These are phyloP conservation scores for Plebejus melissa DNA, from an alignment of 2,888 invertebrate genomes.

Conservation along the genomic window DNA sequence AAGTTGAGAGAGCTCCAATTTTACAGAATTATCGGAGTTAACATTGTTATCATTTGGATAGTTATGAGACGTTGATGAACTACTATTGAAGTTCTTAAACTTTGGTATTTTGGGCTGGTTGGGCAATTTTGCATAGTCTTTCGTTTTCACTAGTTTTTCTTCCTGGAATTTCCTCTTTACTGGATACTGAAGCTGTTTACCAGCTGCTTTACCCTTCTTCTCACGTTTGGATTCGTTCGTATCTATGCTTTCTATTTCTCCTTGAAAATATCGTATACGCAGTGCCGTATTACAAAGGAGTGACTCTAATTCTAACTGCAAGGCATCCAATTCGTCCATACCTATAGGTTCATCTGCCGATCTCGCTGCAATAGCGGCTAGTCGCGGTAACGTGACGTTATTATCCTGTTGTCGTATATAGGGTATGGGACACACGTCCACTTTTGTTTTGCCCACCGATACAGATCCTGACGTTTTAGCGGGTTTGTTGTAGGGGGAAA, in stretches of 20 bases:
- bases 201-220: constrained; percentile 74
- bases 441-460: constrained; percentile 65
- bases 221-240: constrained; percentile 75
- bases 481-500: constrained; percentile 70
- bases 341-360: constrained; percentile 87
- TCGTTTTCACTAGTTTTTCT: constrained; percentile 77
- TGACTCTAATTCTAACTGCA: constrained; percentile 93
- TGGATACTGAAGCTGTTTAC: constrained; percentile 75
- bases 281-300: constrained; percentile 90
- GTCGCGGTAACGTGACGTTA: constrained; percentile 82
- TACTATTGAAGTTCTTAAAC: constrained; percentile 73
- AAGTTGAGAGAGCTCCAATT: constrained; percentile 83
- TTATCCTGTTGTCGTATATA: constrained; percentile 85
- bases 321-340: constrained; percentile 92
- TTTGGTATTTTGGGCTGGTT: constrained; percentile 80
- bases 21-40: constrained; percentile 74
- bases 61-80: constrained; percentile 63
- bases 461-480: constrained; percentile 66
- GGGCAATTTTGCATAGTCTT: constrained; percentile 75
- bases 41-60: constrained; percentile 60
- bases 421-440: constrained; percentile 77
- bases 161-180: constrained; percentile 78
- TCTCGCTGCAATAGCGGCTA: constrained; percentile 82
- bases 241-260: constrained; percentile 85
- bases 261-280: constrained; percentile 86